These are phyloP conservation scores for Drosophila lini DNA, from an alignment of 1,140 invertebrate species.

Conservation along the genomic window DNA sequence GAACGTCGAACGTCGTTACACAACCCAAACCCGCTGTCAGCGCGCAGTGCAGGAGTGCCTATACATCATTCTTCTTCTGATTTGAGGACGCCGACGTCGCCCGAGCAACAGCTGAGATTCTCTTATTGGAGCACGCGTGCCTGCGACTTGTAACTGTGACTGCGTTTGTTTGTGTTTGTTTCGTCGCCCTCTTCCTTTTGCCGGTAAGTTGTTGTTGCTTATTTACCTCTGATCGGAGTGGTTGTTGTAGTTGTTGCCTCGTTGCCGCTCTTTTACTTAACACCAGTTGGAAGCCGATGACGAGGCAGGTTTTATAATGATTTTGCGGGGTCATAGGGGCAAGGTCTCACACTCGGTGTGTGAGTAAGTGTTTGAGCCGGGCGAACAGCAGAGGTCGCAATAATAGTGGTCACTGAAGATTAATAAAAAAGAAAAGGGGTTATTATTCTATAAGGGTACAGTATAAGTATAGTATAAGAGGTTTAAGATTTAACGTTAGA, in stretches of 20 bases:
- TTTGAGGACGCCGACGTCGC: conserved; percentile 25
- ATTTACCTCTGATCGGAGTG: conserved; percentile 1
- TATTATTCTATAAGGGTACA: background rate
- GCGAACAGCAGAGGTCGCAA: conserved; percentile 4
- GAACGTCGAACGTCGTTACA: conserved; percentile 14
- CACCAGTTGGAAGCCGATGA: conserved; percentile 22
- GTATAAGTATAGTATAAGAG: no score
- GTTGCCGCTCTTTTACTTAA: conserved; percentile 12
- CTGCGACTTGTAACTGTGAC: conserved; percentile 11
- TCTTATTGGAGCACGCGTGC: conserved; percentile 25
- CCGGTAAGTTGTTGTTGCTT: conserved; percentile 36
- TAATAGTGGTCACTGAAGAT: background rate
- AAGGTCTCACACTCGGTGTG: conserved; percentile 11
- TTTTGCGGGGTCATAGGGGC: conserved; percentile 39
- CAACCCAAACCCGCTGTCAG: conserved; percentile 4
- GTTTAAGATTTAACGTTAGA: background rate
- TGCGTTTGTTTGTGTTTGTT: conserved; percentile 32
- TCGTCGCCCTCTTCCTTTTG: conserved; percentile 23
- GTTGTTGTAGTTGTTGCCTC: conserved; percentile 5
- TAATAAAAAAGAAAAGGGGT: background rate
- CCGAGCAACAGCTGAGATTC: conserved; percentile 53
- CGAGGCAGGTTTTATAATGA: conserved; percentile 44
- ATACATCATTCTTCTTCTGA: conserved; percentile 21
- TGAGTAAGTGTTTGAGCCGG: conserved; percentile 9
- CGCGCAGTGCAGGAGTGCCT: conserved; percentile 1